Conservation (phyloP, 2,888 invertebrate genomes). For the Lycocerus yunnanus region DNA sequence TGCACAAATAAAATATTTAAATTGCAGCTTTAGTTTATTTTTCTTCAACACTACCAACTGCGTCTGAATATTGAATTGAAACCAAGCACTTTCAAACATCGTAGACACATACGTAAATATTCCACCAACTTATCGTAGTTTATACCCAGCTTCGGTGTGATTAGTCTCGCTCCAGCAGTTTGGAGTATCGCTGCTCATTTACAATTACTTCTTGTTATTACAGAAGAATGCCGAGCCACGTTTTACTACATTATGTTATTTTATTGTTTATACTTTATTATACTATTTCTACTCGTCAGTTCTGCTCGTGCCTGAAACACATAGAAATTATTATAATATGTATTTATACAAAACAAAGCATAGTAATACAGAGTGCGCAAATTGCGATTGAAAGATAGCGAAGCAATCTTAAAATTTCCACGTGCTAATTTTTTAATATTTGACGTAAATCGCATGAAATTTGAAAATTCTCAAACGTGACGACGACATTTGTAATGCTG, state of each 20-base stretch:
- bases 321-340: not conserved
- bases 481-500: no score
- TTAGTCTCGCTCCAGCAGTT: conserved; percentile 29
- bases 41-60: not conserved
- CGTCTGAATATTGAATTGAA: not conserved
- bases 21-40: not conserved
- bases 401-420: not conserved
- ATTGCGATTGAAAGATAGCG: not conserved
- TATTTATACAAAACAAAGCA: not conserved
- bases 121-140: conserved; percentile 15
- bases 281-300: not conserved
- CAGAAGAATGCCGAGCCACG: conserved; percentile 25
- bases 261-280: not conserved
- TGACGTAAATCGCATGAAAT: not conserved
- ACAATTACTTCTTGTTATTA: conserved; percentile 30
- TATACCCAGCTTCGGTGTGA: conserved; percentile 26
- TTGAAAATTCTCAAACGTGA: not conserved
- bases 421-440: not conserved
- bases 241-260: conserved; percentile 13
- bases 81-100: not conserved
- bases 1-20: not conserved
- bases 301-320: not conserved
- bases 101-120: not conserved
- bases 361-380: not conserved
- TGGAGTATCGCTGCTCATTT: conserved; percentile 24